Evolutionary conservation across 2,113 vertebrate species (phyloP), one percentile per base, ranked within the genome.

Genomic region (Lepus timidus): DNA sequence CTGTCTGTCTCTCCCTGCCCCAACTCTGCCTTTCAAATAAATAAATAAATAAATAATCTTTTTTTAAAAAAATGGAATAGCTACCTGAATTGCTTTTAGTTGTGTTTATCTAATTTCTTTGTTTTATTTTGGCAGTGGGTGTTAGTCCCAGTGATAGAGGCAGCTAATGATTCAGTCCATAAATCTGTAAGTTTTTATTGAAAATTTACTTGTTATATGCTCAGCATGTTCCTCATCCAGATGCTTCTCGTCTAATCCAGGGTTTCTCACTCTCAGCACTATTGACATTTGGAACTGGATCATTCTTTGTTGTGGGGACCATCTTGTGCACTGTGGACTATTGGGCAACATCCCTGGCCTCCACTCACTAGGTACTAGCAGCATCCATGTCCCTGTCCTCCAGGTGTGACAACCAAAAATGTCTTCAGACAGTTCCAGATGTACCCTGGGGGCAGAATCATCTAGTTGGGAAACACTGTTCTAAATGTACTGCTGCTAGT

Each of bases 111-210:
- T n/a, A 27, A 90, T 16, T 89, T 96, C 49, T 82, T 89, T 78
- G 68, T 83, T 75, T 85, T 61, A 31, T 73, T 92, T 91, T 90
- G 85, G 52, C 58, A 74, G 68, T 14, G 93, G 31, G 76, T 33
- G 36, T 68, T 91, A 61, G 49, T 76, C 73, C 12, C 44, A 65
- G 58, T 85, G 91, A 83, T 52, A 23, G 51, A 87, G 51, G 55
- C 33, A 67, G 29, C 79, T 92, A 79, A 88, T 52, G 36, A 33
- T 90, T 94, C 64, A 88, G 20, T 70, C 27, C 65, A 20, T 90
- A 33, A 90, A 1, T 93, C 39, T 94, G 82, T 89, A 86, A 85
- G 36, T 49, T 97, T 94, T 93, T 52, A 90, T 64, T 84, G 70
- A 95, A 91, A 92, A 36, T 27, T 74, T 83, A 36, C 39, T 86